Evolutionary conservation across 2,888 invertebrate genomes (phyloP).

Genomic region (Tenodera sinensis): DNA sequence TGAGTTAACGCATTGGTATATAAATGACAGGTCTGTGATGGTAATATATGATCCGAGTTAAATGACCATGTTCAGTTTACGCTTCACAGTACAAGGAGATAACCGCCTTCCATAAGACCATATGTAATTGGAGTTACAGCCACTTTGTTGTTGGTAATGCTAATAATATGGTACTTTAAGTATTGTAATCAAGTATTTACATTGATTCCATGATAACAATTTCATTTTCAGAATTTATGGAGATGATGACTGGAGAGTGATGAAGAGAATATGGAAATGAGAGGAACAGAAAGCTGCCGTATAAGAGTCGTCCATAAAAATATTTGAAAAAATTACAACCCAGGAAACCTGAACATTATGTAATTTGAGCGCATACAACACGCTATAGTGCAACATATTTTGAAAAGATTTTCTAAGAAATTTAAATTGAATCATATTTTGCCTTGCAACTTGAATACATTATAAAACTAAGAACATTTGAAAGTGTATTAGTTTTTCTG

Average conservation of each 20-base stretch:
- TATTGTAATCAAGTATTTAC: neutral
- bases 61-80: no score
- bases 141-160: no score
- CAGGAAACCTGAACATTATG: neutral
- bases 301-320: neutral
- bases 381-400: neutral
- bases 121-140: no score
- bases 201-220: neutral
- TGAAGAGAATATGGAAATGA: constrained; percentile 4
- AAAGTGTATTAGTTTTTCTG: neutral
- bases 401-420: no score
- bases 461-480: neutral
- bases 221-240: constrained; percentile 77
- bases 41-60: no score
- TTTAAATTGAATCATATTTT: no score
- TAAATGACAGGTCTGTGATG: no score
- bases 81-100: no score
- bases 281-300: neutral
- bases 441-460: no score
- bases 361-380: neutral
- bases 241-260: constrained; percentile 92
- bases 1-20: no score
- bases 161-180: no score
- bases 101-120: no score
- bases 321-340: neutral